Conservation (phyloP, 2,888 invertebrate species). For the Drosophila buzzatii region DNA sequence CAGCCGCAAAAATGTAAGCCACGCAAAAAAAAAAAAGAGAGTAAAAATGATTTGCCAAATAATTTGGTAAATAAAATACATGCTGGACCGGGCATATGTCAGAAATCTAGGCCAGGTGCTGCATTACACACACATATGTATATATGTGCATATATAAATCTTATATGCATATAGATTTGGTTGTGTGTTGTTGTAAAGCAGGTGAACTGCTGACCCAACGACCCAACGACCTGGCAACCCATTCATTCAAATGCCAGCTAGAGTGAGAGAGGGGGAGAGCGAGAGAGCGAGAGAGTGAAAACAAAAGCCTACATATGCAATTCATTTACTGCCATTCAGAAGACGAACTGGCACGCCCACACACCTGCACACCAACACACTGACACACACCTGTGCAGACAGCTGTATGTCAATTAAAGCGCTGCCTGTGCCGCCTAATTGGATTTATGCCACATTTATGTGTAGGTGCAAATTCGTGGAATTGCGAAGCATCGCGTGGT, state of each 20-base stretch:
- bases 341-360: constrained; percentile 44
- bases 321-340: constrained; percentile 72
- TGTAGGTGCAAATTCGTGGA: constrained; percentile 75
- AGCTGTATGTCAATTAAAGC: constrained; percentile 74
- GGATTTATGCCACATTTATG: constrained; percentile 80
- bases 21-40: constrained; percentile 5
- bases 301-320: constrained; percentile 76
- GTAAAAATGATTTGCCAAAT: constrained; percentile 24
- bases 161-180: constrained; percentile 3
- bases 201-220: constrained; percentile 36
- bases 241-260: constrained; percentile 65
- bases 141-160: not conserved
- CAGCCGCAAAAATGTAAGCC: constrained; percentile 13
- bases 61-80: constrained; percentile 30
- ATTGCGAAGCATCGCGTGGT: constrained; percentile 38
- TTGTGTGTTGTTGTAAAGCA: constrained; percentile 1
- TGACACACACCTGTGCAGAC: constrained; percentile 14
- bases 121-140: not conserved
- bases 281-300: constrained; percentile 28
- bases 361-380: constrained; percentile 7
- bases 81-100: constrained; percentile 24
- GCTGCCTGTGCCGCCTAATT: constrained; percentile 76
- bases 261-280: not conserved
- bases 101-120: constrained; percentile 44
- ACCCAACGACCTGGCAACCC: constrained; percentile 31